A percentile compares a stretch with the other conserved stretches of the same genome.
phyloP scores from a whole-genome alignment of 1,140 invertebrate species.

The Scaptomyza pallida region DNA sequence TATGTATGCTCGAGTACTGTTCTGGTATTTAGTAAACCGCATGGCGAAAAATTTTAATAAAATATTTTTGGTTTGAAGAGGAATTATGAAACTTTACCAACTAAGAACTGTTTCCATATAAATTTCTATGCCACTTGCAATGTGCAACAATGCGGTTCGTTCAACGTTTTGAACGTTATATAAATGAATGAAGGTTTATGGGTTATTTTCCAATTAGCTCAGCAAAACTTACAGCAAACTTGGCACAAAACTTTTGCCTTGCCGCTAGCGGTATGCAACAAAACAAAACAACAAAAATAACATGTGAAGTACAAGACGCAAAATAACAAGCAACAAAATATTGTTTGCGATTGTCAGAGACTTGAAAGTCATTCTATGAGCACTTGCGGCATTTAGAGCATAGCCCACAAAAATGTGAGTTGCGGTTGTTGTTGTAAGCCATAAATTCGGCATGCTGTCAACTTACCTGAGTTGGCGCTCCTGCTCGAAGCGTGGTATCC shows the following conservation, averaged over 20 bases:
- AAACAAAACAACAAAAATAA: background rate
- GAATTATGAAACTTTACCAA: no score
- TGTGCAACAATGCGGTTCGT: no score
- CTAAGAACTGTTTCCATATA: no score
- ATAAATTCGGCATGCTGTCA: conserved; percentile 35
- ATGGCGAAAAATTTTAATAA: no score
- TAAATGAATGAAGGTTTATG: background rate
- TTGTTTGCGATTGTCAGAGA: conserved; percentile 30
- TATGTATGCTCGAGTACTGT: background rate
- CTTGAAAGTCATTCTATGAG: conserved; percentile 18
- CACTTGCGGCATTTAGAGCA: conserved; percentile 7
- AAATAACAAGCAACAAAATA: conserved; percentile 30
- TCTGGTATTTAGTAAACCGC: background rate
- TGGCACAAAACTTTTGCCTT: conserved; percentile 1
- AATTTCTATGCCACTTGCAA: no score
- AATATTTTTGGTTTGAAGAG: no score
- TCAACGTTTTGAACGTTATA: no score
- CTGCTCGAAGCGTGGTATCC: conserved; percentile 75
- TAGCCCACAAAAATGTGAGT: background rate
- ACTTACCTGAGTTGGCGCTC: conserved; percentile 80
- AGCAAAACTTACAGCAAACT: conserved; percentile 4
- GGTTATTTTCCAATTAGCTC: conserved; percentile 30
- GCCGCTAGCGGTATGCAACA: background rate
- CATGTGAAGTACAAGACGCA: conserved; percentile 4
- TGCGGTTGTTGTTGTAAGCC: background rate